A percentile compares a stretch with the other conserved stretches of the same genome.
Evolutionary conservation across 2,888 invertebrate species (phyloP).

Genomic region (Julus scandinavius): DNA sequence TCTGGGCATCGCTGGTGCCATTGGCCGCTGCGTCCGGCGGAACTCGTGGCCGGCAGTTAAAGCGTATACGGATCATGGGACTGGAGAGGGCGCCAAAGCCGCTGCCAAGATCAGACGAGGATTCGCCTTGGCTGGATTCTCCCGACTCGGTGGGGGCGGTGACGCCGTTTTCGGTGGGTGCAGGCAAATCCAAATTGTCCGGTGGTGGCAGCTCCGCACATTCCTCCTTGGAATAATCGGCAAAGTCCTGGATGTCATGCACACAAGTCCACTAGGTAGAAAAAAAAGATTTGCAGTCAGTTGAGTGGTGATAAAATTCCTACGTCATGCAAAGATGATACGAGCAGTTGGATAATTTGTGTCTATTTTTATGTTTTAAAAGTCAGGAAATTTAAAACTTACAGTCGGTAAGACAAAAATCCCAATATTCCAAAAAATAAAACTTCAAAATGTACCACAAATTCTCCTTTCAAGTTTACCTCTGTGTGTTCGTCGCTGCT

Average conservation of each 20-base stretch:
- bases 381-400: too few species aligned
- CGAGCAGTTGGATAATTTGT: too few species aligned
- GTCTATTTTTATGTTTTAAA: too few species aligned
- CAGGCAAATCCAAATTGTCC: not conserved
- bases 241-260: slow-evolving; percentile 84
- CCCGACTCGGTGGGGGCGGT: not conserved
- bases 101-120: not conserved
- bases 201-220: not conserved
- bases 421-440: not conserved
- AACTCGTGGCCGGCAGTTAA: slow-evolving; percentile 54
- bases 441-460: not conserved
- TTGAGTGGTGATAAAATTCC: too few species aligned
- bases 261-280: slow-evolving; percentile 87
- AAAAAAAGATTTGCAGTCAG: not conserved
- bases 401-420: too few species aligned
- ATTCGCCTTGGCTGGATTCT: slow-evolving; percentile 52
- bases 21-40: not conserved
- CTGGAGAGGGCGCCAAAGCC: slow-evolving; percentile 7
- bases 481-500: slow-evolving; percentile 87
- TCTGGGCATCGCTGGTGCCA: not conserved
- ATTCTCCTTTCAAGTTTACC: slow-evolving; percentile 68
- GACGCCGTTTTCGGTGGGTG: slow-evolving; percentile 51
- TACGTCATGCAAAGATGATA: too few species aligned
- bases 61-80: slow-evolving; percentile 57
- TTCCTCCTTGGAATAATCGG: slow-evolving; percentile 48